phyloP scores from a whole-genome alignment of 2,113 vertebrate genomes.

The Dicentrarchus labrax region DNA sequence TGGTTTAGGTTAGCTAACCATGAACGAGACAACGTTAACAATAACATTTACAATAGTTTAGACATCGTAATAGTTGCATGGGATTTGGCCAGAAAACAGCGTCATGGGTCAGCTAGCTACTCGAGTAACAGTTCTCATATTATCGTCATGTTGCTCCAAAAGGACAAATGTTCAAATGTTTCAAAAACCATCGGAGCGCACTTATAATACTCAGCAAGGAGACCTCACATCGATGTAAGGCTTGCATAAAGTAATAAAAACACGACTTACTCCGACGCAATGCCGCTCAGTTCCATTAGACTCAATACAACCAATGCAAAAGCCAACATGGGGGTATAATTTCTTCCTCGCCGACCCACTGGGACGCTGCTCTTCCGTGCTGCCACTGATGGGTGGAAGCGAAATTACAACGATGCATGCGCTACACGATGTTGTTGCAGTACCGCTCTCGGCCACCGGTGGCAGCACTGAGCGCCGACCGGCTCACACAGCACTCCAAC shows the following conservation, averaged over 20 bases:
- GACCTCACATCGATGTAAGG: no score
- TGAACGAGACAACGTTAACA: background rate
- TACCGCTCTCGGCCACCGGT: background rate
- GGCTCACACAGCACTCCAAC: no score
- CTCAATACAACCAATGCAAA: background rate
- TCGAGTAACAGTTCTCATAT: background rate
- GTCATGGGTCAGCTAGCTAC: background rate
- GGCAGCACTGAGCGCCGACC: background rate
- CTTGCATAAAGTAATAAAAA: background rate
- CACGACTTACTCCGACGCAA: background rate
- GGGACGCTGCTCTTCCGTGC: background rate
- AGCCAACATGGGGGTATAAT: background rate
- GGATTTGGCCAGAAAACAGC: background rate
- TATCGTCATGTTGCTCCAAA: background rate
- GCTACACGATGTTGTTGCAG: constrained; percentile 32
- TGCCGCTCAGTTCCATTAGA: background rate
- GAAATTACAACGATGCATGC: background rate
- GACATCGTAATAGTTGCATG: background rate
- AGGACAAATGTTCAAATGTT: background rate
- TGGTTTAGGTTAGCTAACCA: background rate
- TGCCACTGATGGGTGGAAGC: background rate
- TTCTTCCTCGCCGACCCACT: background rate
- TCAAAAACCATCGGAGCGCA: background rate
- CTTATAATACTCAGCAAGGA: background rate
- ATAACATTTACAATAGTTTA: background rate